These are phyloP conservation scores for Apocheima hispidaria DNA, from an alignment of 2,888 invertebrate species.

Conservation along the genomic window DNA sequence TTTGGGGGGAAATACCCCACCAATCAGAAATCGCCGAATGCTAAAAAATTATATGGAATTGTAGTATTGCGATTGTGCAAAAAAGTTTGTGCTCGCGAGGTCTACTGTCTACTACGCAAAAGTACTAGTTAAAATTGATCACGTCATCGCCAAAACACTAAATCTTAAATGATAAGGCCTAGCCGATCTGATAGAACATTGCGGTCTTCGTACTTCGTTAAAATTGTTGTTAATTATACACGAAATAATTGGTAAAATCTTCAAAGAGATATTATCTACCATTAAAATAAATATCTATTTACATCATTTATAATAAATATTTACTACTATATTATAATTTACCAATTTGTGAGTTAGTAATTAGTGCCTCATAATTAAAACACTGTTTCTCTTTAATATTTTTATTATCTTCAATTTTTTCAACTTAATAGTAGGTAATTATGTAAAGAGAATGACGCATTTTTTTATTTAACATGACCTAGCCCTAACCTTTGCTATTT, in stretches of 20 bases:
- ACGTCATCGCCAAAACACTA: conserved; percentile 49
- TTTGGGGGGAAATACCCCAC: no score
- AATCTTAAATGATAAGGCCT: conserved; percentile 56
- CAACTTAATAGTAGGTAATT: conserved; percentile 16
- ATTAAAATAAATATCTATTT: conserved; percentile 20
- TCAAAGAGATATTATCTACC: conserved; percentile 18
- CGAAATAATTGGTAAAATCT: conserved; percentile 24
- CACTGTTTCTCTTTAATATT: conserved; percentile 12
- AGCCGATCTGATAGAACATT: conserved; percentile 50
- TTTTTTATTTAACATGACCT: conserved; percentile 27
- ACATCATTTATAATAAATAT: conserved; percentile 14
- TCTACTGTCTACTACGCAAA: no score
- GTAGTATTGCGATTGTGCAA: no score
- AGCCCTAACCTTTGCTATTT: conserved; percentile 31
- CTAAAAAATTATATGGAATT: no score
- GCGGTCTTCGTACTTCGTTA: conserved; percentile 54
- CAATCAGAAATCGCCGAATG: no score
- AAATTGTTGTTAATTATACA: conserved; percentile 51
- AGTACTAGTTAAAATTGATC: conserved; percentile 23
- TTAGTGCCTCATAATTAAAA: conserved; percentile 11
- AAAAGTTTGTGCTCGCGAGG: no score
- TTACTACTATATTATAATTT: background rate
- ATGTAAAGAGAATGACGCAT: conserved; percentile 25
- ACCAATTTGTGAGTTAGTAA: conserved; percentile 13
- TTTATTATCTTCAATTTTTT: conserved; percentile 14